These are phyloP conservation scores for Chrysolina oricalcia DNA, from an alignment of 2,888 invertebrate genomes.

Conservation along the genomic window DNA sequence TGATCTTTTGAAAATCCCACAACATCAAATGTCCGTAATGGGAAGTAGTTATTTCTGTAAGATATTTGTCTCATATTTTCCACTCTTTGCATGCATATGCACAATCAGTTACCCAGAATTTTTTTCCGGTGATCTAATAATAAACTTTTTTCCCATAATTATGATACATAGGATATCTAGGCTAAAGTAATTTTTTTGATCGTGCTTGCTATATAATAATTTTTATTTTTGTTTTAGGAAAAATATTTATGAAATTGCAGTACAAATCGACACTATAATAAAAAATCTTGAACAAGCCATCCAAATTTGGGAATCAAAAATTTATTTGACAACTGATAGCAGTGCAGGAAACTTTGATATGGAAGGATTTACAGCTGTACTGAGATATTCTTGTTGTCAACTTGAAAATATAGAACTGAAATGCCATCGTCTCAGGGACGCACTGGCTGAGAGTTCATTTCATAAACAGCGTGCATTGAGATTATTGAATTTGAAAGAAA, in stretches of 20 bases:
- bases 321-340: not conserved
- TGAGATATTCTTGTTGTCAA: not conserved
- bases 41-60: too few species aligned
- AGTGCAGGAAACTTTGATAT: constrained; percentile 9
- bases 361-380: constrained; percentile 1
- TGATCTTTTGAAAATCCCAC: too few species aligned
- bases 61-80: too few species aligned
- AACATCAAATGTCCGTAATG: too few species aligned
- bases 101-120: too few species aligned
- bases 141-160: too few species aligned
- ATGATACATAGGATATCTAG: too few species aligned
- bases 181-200: too few species aligned
- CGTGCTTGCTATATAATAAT: too few species aligned
- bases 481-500: constrained; percentile 3
- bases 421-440: not conserved
- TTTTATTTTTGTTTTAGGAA: not conserved
- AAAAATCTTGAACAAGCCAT: constrained; percentile 7
- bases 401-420: constrained; percentile 25
- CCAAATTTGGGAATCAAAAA: not conserved
- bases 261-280: constrained; percentile 13
- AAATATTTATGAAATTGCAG: constrained; percentile 29
- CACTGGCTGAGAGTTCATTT: not conserved
- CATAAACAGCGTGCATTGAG: not conserved
- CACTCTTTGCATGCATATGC: too few species aligned
- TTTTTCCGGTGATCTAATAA: too few species aligned